phyloP scores from a whole-genome alignment of 1,140 invertebrate genomes.

The Drosophila littoralis region DNA sequence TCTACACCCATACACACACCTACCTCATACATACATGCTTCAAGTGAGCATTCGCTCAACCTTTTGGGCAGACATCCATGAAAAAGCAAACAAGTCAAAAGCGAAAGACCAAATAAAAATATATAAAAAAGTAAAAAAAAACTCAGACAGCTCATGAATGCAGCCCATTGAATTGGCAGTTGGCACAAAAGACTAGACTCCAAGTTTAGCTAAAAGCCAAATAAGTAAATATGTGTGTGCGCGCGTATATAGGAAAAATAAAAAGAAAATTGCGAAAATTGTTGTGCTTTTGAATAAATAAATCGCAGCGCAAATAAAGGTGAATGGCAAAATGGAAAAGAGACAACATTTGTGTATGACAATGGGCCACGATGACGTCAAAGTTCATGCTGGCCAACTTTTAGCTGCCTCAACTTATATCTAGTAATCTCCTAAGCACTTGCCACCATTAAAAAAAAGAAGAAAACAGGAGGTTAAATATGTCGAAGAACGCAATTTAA shows the following conservation, averaged over 20 bases:
- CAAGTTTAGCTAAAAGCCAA: slow-evolving; percentile 77
- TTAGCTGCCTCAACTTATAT: slow-evolving; percentile 22
- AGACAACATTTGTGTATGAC: slow-evolving; percentile 26
- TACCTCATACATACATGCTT: neutral
- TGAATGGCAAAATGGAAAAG: slow-evolving; percentile 46
- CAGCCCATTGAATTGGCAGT: slow-evolving; percentile 69
- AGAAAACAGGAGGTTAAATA: neutral
- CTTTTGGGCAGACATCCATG: slow-evolving; percentile 26
- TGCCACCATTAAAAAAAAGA: neutral
- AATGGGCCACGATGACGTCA: neutral
- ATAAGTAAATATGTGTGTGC: slow-evolving; percentile 59
- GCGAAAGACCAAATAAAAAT: slow-evolving; percentile 48
- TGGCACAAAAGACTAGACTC: slow-evolving; percentile 70
- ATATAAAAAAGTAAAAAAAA: slow-evolving; percentile 5
- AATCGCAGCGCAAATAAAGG: slow-evolving; percentile 70
- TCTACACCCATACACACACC: slow-evolving; percentile 6
- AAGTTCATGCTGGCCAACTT: slow-evolving; percentile 51
- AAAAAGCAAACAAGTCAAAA: slow-evolving; percentile 57
- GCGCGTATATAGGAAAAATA: slow-evolving; percentile 10
- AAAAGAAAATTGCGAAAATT: slow-evolving; percentile 52
- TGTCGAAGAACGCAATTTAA: slow-evolving; percentile 8
- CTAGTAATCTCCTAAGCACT: neutral
- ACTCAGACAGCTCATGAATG: slow-evolving; percentile 60
- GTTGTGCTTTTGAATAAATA: slow-evolving; percentile 77
- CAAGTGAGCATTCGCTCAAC: slow-evolving; percentile 36